Percentiles rank a stretch among this genome's conserved stretches.
Evolutionary conservation across 2,888 invertebrate genomes (phyloP).

Genomic region (Crematogaster levior): DNA sequence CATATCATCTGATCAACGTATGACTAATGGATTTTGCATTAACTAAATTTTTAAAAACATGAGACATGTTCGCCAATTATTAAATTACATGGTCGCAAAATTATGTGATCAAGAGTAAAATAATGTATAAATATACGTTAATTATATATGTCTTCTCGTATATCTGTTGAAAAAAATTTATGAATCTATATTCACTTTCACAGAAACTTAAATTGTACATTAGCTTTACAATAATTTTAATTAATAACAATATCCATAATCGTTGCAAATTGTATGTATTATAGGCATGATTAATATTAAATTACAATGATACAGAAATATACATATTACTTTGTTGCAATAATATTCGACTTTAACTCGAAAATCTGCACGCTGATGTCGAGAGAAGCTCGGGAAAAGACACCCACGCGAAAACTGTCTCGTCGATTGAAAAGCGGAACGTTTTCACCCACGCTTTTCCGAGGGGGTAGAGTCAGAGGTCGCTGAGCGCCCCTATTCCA

Average conservation of each 20-base stretch:
- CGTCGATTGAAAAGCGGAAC: constrained; percentile 64
- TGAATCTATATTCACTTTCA: not conserved
- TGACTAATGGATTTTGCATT: constrained; percentile 44
- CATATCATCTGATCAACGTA: constrained; percentile 25
- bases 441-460: constrained; percentile 76
- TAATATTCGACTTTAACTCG: not conserved
- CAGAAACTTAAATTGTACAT: not conserved
- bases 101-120: not conserved
- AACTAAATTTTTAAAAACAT: not conserved
- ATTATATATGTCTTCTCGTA: constrained; percentile 9
- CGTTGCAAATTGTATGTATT: not conserved
- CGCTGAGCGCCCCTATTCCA: constrained; percentile 74
- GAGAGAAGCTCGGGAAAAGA: constrained; percentile 25
- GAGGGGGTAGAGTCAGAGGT: constrained; percentile 56
- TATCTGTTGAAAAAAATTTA: not conserved
- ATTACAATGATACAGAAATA: not conserved
- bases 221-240: not conserved
- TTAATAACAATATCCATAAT: not conserved
- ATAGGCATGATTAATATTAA: not conserved
- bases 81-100: constrained; percentile 30
- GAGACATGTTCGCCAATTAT: constrained; percentile 4
- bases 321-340: not conserved
- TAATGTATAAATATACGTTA: not conserved
- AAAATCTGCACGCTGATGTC: constrained; percentile 2
- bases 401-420: constrained; percentile 47